Percentiles rank a stretch among this genome's conserved stretches.
These are phyloP conservation scores for Thunnus albacares DNA, from an alignment of 2,797 vertebrate species.

Conservation along the genomic window DNA sequence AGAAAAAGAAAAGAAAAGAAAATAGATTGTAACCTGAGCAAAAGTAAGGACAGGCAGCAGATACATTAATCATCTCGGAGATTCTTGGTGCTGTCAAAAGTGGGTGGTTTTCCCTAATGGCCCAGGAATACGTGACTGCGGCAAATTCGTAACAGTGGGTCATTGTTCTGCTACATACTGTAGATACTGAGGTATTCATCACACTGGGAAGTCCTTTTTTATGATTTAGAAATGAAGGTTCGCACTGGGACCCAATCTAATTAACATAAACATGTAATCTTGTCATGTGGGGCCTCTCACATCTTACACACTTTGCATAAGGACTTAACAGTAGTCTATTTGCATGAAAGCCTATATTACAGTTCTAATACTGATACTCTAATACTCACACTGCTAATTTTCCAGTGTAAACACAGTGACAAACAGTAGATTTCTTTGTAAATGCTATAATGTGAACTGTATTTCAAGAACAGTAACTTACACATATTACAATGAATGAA, in stretches of 20 bases:
- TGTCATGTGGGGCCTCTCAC: conserved; percentile 31
- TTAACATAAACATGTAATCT: conserved; percentile 58
- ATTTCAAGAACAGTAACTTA: not conserved
- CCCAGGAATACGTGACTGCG: conserved; percentile 43
- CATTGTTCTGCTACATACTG: conserved; percentile 38
- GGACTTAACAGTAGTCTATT: conserved; percentile 21
- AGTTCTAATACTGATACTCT: not conserved
- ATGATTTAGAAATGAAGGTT: conserved; percentile 40
- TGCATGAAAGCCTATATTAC: conserved; percentile 32
- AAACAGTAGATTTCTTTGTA: not conserved
- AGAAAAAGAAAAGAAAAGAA: conserved; percentile 3
- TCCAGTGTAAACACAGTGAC: conserved; percentile 28
- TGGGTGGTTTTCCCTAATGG: conserved; percentile 63
- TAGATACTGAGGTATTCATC: conserved; percentile 37
- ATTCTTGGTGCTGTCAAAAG: conserved; percentile 50
- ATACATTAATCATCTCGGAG: conserved; percentile 57
- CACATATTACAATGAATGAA: not conserved
- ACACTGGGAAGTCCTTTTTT: conserved; percentile 34
- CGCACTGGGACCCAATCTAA: conserved; percentile 13
- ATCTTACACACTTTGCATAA: conserved; percentile 28
- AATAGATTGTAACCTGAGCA: conserved; percentile 13
- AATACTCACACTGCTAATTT: conserved; percentile 5
- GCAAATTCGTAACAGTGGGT: conserved; percentile 36
- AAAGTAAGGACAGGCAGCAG: conserved; percentile 30
- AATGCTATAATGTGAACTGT: not conserved